Percentiles rank a stretch among this genome's conserved stretches.
phyloP scores from a whole-genome alignment of 1,140 invertebrate species.

The Drosophila elegans region DNA sequence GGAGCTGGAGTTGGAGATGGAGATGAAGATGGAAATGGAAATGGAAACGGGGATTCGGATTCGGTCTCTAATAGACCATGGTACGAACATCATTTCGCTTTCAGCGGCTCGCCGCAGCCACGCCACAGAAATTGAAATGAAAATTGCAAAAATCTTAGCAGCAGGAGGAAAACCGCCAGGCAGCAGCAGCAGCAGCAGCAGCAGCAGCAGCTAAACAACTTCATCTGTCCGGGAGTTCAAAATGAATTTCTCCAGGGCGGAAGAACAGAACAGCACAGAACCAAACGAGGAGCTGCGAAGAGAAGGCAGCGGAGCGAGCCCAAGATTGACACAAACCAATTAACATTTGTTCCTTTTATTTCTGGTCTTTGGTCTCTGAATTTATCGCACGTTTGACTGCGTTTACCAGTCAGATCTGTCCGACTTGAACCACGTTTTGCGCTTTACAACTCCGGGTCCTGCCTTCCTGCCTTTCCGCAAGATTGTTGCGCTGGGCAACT shows the following conservation, averaged over 20 bases:
- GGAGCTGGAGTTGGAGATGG: conserved; percentile 9
- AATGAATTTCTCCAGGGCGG: conserved; percentile 64
- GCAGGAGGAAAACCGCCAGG: conserved; percentile 44
- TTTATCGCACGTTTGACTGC: conserved; percentile 83
- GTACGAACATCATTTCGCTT: conserved; percentile 77
- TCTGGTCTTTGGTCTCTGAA: conserved; percentile 74
- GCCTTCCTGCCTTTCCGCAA: conserved; percentile 17
- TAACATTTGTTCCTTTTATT: conserved; percentile 84
- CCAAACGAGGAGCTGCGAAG: not conserved
- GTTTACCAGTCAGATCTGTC: conserved; percentile 81
- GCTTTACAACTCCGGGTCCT: conserved; percentile 45
- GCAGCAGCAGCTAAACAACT: conserved; percentile 77
- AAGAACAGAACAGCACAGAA: conserved; percentile 9
- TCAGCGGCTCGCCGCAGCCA: conserved; percentile 62
- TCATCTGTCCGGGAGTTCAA: conserved; percentile 70
- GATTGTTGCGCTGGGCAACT: conserved; percentile 31
- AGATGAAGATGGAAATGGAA: conserved; percentile 17
- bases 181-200: conserved; percentile 53
- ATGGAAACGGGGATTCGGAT: conserved; percentile 8
- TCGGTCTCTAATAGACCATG: conserved; percentile 71
- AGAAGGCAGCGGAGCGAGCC: conserved; percentile 41
- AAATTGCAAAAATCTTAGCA: conserved; percentile 67
- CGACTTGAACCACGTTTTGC: conserved; percentile 82
- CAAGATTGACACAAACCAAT: conserved; percentile 85
- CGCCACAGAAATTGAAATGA: conserved; percentile 78